Conservation (phyloP, 2,797 vertebrate species). For the Sparus aurata region DNA sequence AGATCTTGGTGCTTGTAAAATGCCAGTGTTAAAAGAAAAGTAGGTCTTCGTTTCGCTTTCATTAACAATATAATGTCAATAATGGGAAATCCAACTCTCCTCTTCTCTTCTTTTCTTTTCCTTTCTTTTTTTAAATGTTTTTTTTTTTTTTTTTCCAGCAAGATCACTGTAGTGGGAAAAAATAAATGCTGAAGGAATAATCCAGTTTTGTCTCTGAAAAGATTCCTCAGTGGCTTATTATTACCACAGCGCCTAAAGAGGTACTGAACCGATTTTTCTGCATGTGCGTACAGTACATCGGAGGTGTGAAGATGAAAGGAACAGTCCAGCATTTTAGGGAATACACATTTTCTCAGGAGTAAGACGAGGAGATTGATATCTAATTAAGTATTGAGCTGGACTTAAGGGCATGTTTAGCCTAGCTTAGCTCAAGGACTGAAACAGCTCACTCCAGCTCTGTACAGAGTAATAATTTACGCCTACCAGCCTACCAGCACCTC, state of each 20-base stretch:
- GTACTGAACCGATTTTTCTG: too few relatives aligned
- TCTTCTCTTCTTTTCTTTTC: neutral
- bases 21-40: neutral
- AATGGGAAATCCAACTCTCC: neutral
- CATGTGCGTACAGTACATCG: too few relatives aligned
- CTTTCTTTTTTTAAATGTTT: too few relatives aligned
- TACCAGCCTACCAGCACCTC: neutral
- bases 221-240: neutral
- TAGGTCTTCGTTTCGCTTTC: neutral
- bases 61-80: neutral
- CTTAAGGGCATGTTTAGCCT: neutral
- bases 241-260: too few relatives aligned
- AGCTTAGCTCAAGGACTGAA: neutral
- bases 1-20: neutral
- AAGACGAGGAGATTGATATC: neutral
- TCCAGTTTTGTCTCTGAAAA: neutral
- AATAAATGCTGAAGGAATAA: neutral
- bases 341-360: neutral
- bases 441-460: neutral
- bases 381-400: neutral
- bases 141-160: too few relatives aligned
- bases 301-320: neutral
- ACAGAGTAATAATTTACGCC: neutral
- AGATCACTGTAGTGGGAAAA: neutral
- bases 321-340: neutral